phyloP scores from a whole-genome alignment of 2,888 invertebrate species.

The Hecatera dysodea region DNA sequence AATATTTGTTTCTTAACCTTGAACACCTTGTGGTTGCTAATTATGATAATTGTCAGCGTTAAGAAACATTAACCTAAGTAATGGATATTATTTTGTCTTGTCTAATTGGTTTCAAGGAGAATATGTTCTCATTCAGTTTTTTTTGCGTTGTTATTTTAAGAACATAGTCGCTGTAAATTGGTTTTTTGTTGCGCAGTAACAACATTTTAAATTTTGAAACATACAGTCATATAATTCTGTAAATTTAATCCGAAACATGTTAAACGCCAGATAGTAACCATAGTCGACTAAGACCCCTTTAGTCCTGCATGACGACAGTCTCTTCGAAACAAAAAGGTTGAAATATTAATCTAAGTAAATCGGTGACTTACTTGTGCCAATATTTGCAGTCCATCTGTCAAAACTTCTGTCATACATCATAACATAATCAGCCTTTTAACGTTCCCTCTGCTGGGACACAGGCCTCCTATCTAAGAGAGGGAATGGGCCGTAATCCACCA shows the following conservation, averaged over 20 bases:
- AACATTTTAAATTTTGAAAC: constrained; percentile 4
- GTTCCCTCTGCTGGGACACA: no score
- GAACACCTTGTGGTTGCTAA: constrained; percentile 35
- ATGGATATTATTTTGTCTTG: constrained; percentile 30
- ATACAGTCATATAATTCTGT: constrained; percentile 5
- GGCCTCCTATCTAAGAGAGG: no score
- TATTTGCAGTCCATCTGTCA: neutral
- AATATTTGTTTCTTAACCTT: constrained; percentile 49
- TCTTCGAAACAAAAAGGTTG: neutral
- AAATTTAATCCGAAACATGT: constrained; percentile 10
- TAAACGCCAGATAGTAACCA: neutral
- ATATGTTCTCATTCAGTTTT: constrained; percentile 13
- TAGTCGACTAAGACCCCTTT: neutral
- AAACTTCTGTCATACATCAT: no score
- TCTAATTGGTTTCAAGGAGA: constrained; percentile 52
- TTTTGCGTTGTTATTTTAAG: constrained; percentile 6
- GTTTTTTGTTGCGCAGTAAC: neutral
- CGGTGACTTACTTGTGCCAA: constrained; percentile 2
- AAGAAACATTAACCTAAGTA: constrained; percentile 31
- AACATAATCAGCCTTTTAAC: neutral
- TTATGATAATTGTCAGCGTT: constrained; percentile 53
- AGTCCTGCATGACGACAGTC: neutral
- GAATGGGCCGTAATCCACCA: no score
- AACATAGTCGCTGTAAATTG: neutral
- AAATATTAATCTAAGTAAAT: neutral